A percentile compares a stretch with the other conserved stretches of the same genome.
Evolutionary conservation across 2,797 vertebrate species (phyloP).

Genomic region (Discoglossus pictus): DNA sequence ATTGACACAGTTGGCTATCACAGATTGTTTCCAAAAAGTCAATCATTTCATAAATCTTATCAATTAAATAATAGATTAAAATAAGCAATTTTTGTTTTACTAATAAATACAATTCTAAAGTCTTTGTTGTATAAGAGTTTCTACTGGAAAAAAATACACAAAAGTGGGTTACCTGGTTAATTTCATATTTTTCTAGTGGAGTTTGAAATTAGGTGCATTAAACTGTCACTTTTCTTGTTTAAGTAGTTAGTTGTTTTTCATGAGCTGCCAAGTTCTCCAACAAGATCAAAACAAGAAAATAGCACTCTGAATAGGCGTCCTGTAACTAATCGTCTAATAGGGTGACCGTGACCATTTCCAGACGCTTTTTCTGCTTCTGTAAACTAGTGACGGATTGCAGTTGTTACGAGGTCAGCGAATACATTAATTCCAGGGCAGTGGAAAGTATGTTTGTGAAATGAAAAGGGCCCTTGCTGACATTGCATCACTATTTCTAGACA

Average conservation of each 20-base stretch:
- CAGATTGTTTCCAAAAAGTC: too few relatives aligned
- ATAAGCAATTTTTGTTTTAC: too few relatives aligned
- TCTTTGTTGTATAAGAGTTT: too few relatives aligned
- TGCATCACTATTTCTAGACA: conserved; percentile 68
- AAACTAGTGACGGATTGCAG: conserved; percentile 57
- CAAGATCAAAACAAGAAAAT: conserved; percentile 49
- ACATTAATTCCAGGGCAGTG: conserved; percentile 66
- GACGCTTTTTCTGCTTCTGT: conserved; percentile 55
- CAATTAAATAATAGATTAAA: too few relatives aligned
- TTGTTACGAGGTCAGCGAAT: conserved; percentile 65
- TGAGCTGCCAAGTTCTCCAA: conserved; percentile 46
- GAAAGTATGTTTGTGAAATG: conserved; percentile 63
- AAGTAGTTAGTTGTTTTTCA: conserved; percentile 46
- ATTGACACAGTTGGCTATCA: too few relatives aligned
- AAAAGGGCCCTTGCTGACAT: conserved; percentile 65
- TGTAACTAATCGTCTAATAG: conserved; percentile 53
- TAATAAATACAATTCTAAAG: too few relatives aligned
- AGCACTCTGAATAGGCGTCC: conserved; percentile 51
- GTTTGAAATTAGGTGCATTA: too few relatives aligned
- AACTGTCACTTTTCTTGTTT: conserved; percentile 32
- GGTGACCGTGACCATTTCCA: conserved; percentile 56
- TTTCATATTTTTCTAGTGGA: too few relatives aligned
- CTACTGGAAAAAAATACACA: too few relatives aligned
- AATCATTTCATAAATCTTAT: too few relatives aligned
- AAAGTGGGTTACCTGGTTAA: too few relatives aligned